Base-by-base conservation (phyloP, 2,113 vertebrate genomes). In the Columbina picui region DNA sequence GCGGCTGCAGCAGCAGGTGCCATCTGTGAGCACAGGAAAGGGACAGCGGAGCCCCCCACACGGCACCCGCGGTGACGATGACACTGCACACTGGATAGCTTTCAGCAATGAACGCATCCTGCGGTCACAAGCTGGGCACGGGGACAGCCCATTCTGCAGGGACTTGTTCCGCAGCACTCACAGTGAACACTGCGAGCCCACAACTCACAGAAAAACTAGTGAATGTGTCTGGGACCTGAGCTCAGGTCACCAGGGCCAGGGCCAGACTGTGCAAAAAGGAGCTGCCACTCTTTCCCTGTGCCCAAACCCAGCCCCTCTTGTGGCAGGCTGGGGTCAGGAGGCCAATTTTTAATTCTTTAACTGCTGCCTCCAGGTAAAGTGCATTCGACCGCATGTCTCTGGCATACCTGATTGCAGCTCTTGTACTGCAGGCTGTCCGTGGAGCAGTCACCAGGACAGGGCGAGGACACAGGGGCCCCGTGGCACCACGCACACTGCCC, bases 171-270 rank as follows among this genome's bases (percentile, higher is more conserved):
- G 8, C 77, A 71, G 63, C 29, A 7, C 32, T 12, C 56, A 1
- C 41, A 5, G 85, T 65, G 11, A n/a, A 22, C 26, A 15, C 50
- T 2, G 68, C 1, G 0, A 38, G 64, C 39, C 15, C 34, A 32
- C 12, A 27, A 43, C 50, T 52, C 1, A 0, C 1, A 6, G n/a
- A 17, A 12, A 2, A 2, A 5, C 10, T 11, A 39, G 32, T 17
- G 30, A 17, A 6, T 7, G 26, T 21, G 53, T 25, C n/a, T 17
- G 14, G 60, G 36, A 53, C 11, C 52, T 8, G 20, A 60, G 70
- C 45, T 70, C 50, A 50, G 36, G 1, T 2, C 21, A 8, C 52
- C 1, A 0, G 5, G 21, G 41, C 25, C 57, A 30, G 30, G 38
- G 12, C 38, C 1, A 1, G 61, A 17, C n/a, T 4, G 4, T 9